Base-by-base conservation (phyloP, 2,797 vertebrate species). In the Danio tinwini region DNA sequence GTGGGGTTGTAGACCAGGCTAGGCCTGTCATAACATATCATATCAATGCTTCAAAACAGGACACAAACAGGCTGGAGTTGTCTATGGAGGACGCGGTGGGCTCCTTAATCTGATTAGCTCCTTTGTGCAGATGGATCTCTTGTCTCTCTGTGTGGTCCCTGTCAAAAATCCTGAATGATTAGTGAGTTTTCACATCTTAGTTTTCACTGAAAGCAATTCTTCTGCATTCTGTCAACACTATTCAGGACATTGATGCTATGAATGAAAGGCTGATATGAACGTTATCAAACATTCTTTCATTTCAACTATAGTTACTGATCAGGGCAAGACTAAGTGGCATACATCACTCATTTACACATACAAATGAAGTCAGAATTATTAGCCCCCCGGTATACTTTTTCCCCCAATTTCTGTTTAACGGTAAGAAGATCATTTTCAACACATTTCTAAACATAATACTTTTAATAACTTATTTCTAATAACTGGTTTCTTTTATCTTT, bases 71-170 rank as follows among this genome's bases (percentile, higher is more conserved):
- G 21, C 52, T 56, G 14, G 11, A 47, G 6, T 62, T 50, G 17
- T 61, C 44, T 47, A 74, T 59, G 19, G 39, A 52, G 12, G 61
- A 65, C 1, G 6, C 1, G 10, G 50, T 76, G 50, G 50, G 74
- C 19, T 76, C 40, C 61, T 47, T 69, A 70, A 70, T 78, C 76
- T 69, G 29, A 61, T 78, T 69, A 61, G 45, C 55, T 47, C 29
- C 12, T n/a, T 13, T 11, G 19, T 68, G 21, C 14, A 17, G 50
- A 76, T 53, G 49, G 52, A 58, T 39, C 19, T 2, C 9, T 47
- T 45, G 55, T 45, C 14, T 73, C 14, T 58, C 44, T 50, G 75
- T 49, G 75, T 78, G 65, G 64, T 40, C 53, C 55, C 53, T 77
- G 52, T 76, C 55, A 7, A n/a, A 76, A 55, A 58, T 45, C 17